phyloP scores from a whole-genome alignment of 2,797 vertebrate species.

The Percopsis omiscomaycus region DNA sequence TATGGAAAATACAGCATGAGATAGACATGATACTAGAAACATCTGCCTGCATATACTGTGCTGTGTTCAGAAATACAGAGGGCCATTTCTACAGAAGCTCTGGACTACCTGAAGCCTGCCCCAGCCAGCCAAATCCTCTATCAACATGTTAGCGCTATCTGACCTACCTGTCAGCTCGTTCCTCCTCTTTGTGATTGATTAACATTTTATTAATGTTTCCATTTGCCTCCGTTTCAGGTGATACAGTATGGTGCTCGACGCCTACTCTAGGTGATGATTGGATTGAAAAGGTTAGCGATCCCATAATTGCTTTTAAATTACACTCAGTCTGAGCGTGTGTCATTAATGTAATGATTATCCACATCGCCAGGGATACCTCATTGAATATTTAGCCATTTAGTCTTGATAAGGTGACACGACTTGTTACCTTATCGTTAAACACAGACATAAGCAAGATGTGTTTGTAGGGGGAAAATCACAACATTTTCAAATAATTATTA shows the following conservation, averaged over 20 bases:
- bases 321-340: conserved; percentile 58
- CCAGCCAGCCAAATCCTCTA: conserved; percentile 30
- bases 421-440: conserved; percentile 54
- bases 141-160: conserved; percentile 50
- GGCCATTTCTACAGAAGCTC: conserved; percentile 37
- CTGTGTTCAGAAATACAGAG: conserved; percentile 14
- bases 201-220: conserved; percentile 72
- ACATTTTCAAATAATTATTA: neutral
- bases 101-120: conserved; percentile 7
- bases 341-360: conserved; percentile 73
- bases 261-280: conserved; percentile 63
- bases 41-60: conserved; percentile 30
- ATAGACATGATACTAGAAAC: conserved; percentile 50
- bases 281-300: conserved; percentile 75
- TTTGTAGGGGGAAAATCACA: conserved; percentile 18
- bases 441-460: conserved; percentile 24
- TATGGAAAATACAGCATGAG: conserved; percentile 42
- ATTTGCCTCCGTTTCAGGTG: conserved; percentile 62
- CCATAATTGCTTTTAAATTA: conserved; percentile 78
- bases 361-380: conserved; percentile 59
- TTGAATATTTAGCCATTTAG: conserved; percentile 65
- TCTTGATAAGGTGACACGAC: conserved; percentile 55
- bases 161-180: conserved; percentile 53
- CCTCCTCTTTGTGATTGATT: conserved; percentile 65
- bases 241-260: conserved; percentile 50